A percentile compares a stretch with the other conserved stretches of the same genome.
phyloP scores from a whole-genome alignment of 1,140 invertebrate genomes.

The Megalonaias nervosa region DNA sequence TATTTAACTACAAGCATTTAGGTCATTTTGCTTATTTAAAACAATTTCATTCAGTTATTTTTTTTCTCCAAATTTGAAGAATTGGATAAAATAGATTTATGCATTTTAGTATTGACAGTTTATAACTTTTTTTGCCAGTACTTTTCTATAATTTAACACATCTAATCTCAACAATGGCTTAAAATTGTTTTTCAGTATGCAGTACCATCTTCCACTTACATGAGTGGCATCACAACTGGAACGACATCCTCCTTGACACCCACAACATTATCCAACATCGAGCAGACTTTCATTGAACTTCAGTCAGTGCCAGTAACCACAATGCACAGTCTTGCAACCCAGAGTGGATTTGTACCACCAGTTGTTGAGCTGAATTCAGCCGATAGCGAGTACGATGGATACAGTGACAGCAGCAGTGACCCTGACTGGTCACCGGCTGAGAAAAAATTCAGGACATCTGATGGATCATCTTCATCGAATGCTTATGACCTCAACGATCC shows the following conservation, averaged over 20 bases:
- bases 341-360: constrained; percentile 93
- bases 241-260: constrained; percentile 94
- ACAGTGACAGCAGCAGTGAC: constrained; percentile 43
- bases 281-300: constrained; percentile 81
- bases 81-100: not conserved
- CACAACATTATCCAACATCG: constrained; percentile 91
- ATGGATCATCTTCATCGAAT: constrained; percentile 16
- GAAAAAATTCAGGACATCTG: constrained; percentile 33
- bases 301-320: constrained; percentile 75
- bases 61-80: not conserved
- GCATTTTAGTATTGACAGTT: not conserved
- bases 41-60: not conserved
- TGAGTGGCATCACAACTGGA: constrained; percentile 82
- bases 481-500: constrained; percentile 30
- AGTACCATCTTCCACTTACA: constrained; percentile 49
- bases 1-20: not conserved
- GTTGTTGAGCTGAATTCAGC: constrained; percentile 72
- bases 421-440: constrained; percentile 47
- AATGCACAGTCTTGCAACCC: constrained; percentile 79
- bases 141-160: not conserved
- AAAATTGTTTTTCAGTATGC: constrained; percentile 49
- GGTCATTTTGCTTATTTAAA: not conserved
- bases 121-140: not conserved
- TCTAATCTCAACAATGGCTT: not conserved
- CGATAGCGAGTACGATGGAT: constrained; percentile 33